A percentile compares a stretch with the other conserved stretches of the same genome.
Conservation (phyloP, 2,113 vertebrate species). For the Hylia prasina region DNA sequence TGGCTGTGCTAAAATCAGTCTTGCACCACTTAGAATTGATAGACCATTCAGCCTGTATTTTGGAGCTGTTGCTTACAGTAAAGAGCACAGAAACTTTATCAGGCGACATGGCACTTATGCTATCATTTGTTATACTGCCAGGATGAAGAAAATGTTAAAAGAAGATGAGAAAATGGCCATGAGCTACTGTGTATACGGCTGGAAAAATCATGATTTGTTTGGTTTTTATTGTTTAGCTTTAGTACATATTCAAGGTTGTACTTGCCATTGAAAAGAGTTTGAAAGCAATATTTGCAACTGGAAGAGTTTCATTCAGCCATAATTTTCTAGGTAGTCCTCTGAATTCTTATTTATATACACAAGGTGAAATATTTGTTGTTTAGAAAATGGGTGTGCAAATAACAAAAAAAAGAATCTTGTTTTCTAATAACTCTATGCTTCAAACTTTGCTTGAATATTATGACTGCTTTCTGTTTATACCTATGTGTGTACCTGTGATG, state of each 20-base stretch:
- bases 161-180: not conserved
- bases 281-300: not conserved
- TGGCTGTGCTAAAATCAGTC: not conserved
- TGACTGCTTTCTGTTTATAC: not conserved
- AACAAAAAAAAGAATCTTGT: not conserved
- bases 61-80: not conserved
- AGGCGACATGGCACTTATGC: not conserved
- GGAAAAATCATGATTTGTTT: not conserved
- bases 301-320: not conserved
- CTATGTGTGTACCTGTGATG: not conserved
- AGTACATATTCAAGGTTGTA: not conserved
- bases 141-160: not conserved
- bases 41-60: not conserved
- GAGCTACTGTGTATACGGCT: not conserved
- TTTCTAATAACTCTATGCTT: not conserved
- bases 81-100: not conserved
- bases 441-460: not conserved
- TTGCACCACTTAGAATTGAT: not conserved
- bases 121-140: not conserved
- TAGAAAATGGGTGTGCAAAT: not conserved
- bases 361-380: not conserved
- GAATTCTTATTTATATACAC: not conserved
- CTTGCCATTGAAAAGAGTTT: not conserved
- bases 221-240: not conserved
- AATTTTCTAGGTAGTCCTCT: not conserved